Evolutionary conservation across 2,888 invertebrate genomes (phyloP), one percentile per base, ranked within the genome.

Genomic region (Gymnocheta viridis): DNA sequence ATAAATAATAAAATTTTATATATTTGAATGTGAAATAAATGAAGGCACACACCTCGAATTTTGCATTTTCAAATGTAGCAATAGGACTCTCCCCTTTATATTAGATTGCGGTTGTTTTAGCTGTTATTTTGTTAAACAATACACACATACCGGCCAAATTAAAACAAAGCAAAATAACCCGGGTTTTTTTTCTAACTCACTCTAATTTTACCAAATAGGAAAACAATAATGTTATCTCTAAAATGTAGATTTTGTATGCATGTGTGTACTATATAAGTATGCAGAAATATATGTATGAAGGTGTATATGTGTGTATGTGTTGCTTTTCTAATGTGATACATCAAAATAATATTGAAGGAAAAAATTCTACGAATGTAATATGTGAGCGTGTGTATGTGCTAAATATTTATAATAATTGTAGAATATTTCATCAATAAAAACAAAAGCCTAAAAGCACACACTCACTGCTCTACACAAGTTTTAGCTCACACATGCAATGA

Each of bases 381-480:
- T 51, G 54, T 86, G 78, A 35, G 5, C 12, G 22, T 66, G 9
- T 35, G 4, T 88, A 88, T 87, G 86, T 88, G 89, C 87, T 88
- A 89, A 89, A 89, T 90, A 90, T 89, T 88, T 88, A 89, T 88
- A 90, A 89, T 89, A 89, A 89, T 90, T 89, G 89, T 88, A 89
- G 88, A 89, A 89, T 90, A 89, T 89, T 90, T 88, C 90, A 90
- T 89, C 88, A 89, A 90, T 89, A 90, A 89, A 89, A 76, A 76
- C 69, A 64, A 87, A 70, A 62, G 74, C 83, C 89, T 58, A 67
- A 73, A 80, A 67, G 35, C 64, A 64, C 22, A 72, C 62, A 51
- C 49, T 17, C 62, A 51, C 49, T 17, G 49, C 22, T n/a, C 14
- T 17, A 51, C 12, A 51, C 38, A 47, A 69, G 12, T 32, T 67